Conservation (phyloP, 2,113 vertebrate genomes). For the Pimephales promelas region DNA sequence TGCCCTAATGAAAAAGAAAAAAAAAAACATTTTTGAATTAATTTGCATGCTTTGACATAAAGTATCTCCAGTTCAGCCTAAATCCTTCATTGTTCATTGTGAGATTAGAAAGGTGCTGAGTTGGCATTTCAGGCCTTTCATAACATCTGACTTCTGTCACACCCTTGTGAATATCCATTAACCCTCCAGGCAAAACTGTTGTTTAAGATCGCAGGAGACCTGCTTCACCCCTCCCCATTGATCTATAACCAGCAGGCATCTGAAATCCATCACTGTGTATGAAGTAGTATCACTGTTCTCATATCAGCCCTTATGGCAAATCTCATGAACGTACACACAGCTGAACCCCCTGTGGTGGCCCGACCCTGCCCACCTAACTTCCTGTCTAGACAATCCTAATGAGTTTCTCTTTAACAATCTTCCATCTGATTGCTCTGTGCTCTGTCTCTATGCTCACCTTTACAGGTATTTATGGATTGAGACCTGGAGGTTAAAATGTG, state of each 20-base stretch:
- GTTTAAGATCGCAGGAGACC: slow-evolving; percentile 32
- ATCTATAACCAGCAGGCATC: neutral
- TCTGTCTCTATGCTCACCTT: neutral
- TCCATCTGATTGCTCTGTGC: slow-evolving; percentile 43
- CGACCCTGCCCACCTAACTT: slow-evolving; percentile 56
- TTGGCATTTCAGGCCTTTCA: neutral
- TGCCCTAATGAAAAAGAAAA: neutral
- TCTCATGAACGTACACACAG: neutral
- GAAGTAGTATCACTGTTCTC: neutral
- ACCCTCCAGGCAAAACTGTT: slow-evolving; percentile 16
- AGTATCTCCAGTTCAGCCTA: neutral
- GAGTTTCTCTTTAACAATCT: slow-evolving; percentile 71
- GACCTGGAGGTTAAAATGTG: neutral
- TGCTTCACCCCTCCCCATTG: neutral
- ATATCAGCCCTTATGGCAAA: slow-evolving; percentile 18
- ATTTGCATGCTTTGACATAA: no score
- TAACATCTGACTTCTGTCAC: slow-evolving; percentile 16
- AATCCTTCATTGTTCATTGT: neutral
- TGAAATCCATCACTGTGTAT: slow-evolving; percentile 13
- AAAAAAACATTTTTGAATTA: neutral
- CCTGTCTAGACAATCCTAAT: slow-evolving; percentile 76
- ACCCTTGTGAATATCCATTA: slow-evolving; percentile 17
- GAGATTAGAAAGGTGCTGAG: slow-evolving; percentile 23
- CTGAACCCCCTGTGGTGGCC: slow-evolving; percentile 15
- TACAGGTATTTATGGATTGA: slow-evolving; percentile 2